A percentile compares a stretch with the other conserved stretches of the same genome.
These are phyloP conservation scores for Diorhabda sublineata DNA, from an alignment of 1,140 invertebrate genomes.

Conservation along the genomic window DNA sequence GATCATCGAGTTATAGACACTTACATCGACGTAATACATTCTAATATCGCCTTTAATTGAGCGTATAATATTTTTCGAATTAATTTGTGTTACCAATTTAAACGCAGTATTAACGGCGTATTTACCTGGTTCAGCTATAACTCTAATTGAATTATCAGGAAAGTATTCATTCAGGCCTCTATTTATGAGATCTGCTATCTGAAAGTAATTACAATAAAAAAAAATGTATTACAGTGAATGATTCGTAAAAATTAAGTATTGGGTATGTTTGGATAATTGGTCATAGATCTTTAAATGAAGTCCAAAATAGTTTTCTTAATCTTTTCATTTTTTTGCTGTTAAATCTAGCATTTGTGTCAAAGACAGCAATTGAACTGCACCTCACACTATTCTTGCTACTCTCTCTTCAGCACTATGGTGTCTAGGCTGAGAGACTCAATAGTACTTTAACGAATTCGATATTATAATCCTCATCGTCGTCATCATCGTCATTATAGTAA, in stretches of 20 bases:
- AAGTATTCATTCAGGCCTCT: slow-evolving; percentile 78
- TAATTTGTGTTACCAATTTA: slow-evolving; percentile 83
- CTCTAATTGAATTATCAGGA: slow-evolving; percentile 64
- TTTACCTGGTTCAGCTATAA: slow-evolving; percentile 95
- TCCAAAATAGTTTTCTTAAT: slow-evolving; percentile 1
- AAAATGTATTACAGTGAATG: neutral
- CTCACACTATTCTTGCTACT: no score
- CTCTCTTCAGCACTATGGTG: no score
- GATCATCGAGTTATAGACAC: slow-evolving; percentile 97
- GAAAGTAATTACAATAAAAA: slow-evolving; percentile 19
- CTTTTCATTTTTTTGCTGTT: neutral
- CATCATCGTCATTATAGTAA: no score
- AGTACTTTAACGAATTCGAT: no score
- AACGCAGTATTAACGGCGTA: slow-evolving; percentile 92
- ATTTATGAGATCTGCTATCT: slow-evolving; percentile 72
- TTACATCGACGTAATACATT: slow-evolving; percentile 98
- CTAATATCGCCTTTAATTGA: slow-evolving; percentile 40
- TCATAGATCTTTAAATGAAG: no score
- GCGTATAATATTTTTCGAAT: slow-evolving; percentile 69
- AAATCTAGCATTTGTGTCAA: neutral
- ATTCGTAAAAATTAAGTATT: neutral
- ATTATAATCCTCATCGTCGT: no score
- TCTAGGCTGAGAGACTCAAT: no score
- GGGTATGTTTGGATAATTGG: no score
- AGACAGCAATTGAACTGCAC: no score